phyloP scores from a whole-genome alignment of 2,888 invertebrate species.

The Choreutis nemorana region DNA sequence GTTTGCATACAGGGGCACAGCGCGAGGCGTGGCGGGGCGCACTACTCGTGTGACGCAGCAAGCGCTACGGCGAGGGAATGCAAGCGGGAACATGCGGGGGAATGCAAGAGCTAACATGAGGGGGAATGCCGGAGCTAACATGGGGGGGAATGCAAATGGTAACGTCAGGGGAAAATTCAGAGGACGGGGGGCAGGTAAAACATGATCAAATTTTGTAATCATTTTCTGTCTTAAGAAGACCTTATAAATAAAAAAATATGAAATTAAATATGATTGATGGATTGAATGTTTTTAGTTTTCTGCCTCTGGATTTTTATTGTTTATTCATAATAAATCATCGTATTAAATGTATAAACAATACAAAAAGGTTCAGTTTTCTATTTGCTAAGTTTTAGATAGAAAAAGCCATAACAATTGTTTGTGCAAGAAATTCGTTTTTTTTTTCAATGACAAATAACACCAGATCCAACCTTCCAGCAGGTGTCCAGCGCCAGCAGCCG shows the following conservation, averaged over 20 bases:
- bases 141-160: neutral
- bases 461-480: slow-evolving; percentile 27
- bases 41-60: slow-evolving; percentile 2
- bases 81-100: slow-evolving; percentile 10
- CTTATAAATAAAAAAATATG: no score
- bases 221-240: no score
- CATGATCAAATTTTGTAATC: no score
- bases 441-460: neutral
- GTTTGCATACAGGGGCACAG: slow-evolving; percentile 9
- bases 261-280: no score
- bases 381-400: no score
- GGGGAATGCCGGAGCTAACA: neutral
- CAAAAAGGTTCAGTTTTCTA: no score
- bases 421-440: neutral
- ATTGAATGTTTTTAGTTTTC: no score
- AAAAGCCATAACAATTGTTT: no score
- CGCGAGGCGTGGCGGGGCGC: slow-evolving; percentile 7
- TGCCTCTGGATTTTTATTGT: no score
- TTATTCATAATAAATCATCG: no score
- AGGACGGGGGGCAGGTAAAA: no score
- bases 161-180: neutral
- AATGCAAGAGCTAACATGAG: neutral
- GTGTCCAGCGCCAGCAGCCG: slow-evolving; percentile 15
- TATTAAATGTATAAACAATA: no score
- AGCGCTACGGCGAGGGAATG: slow-evolving; percentile 5